Evolutionary conservation across 2,113 vertebrate species (phyloP).

Genomic region (Hyla sarda): DNA sequence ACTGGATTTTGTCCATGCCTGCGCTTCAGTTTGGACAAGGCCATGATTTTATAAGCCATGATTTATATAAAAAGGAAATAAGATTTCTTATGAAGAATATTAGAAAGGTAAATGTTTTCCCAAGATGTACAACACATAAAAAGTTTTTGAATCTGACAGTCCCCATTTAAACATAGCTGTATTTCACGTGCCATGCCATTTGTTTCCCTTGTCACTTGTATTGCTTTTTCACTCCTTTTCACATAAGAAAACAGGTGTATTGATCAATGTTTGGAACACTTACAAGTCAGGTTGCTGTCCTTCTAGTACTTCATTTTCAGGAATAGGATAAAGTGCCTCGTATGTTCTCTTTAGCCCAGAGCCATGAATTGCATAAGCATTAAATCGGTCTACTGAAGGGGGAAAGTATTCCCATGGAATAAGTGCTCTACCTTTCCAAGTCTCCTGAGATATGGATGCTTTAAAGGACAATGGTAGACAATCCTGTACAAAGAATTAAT

Average conservation of each 20-base stretch:
- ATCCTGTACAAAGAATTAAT: slow-evolving; percentile 28
- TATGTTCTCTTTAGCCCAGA: slow-evolving; percentile 70
- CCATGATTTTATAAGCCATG: too few relatives aligned
- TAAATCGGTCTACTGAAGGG: slow-evolving; percentile 71
- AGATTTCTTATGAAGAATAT: too few relatives aligned
- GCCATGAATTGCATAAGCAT: slow-evolving; percentile 78
- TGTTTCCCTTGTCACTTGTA: slow-evolving; percentile 6
- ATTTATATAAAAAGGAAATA: too few relatives aligned
- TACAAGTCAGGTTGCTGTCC: slow-evolving; percentile 79
- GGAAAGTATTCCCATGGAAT: slow-evolving; percentile 79
- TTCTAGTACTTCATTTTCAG: slow-evolving; percentile 64
- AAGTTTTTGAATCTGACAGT: too few relatives aligned
- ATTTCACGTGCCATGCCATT: not conserved
- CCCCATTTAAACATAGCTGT: not conserved
- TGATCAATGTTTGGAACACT: slow-evolving; percentile 62
- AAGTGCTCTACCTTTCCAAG: slow-evolving; percentile 72
- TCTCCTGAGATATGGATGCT: slow-evolving; percentile 65
- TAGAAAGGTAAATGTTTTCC: too few relatives aligned
- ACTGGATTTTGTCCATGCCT: too few relatives aligned
- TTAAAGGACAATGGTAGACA: slow-evolving; percentile 61
- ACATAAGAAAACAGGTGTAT: slow-evolving; percentile 25
- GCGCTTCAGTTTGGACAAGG: too few relatives aligned
- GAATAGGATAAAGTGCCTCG: slow-evolving; percentile 75
- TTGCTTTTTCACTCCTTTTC: slow-evolving; percentile 43
- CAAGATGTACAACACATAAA: too few relatives aligned